Evolutionary conservation across 2,797 vertebrate species (phyloP).

Genomic region (Chelidonichthys spinosus): DNA sequence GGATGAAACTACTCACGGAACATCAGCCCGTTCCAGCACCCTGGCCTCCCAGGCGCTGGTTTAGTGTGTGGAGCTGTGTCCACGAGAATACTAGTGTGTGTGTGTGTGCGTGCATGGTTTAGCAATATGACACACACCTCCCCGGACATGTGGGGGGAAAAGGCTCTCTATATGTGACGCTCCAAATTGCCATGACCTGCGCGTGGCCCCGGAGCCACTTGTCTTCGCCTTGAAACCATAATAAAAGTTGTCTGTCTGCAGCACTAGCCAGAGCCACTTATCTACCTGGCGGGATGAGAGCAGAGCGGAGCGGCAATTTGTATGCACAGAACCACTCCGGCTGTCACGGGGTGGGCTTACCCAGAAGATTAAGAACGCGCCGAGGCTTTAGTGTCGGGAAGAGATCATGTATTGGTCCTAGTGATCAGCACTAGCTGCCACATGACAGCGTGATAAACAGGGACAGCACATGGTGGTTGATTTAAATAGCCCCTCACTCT

Average conservation of each 20-base stretch:
- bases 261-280: conserved; percentile 54
- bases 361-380: conserved; percentile 74
- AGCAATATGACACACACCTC: not conserved
- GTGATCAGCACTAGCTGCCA: conserved; percentile 66
- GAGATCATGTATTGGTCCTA: conserved; percentile 75
- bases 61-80: not conserved
- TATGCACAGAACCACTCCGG: conserved; percentile 64
- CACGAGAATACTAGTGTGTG: not conserved
- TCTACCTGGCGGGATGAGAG: conserved; percentile 57
- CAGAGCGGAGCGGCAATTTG: conserved; percentile 57
- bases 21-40: conserved; percentile 33
- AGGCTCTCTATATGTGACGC: conserved; percentile 30
- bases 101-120: not conserved
- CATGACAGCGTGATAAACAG: conserved; percentile 72
- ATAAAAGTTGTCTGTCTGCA: conserved; percentile 59
- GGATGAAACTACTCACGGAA: conserved; percentile 52
- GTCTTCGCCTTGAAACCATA: conserved; percentile 53
- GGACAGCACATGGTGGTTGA: conserved; percentile 52
- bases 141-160: not conserved
- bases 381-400: conserved; percentile 58
- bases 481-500: conserved; percentile 67
- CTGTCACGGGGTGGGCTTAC: conserved; percentile 73
- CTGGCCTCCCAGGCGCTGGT: conserved; percentile 39
- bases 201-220: conserved; percentile 26
- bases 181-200: conserved; percentile 53